Base-by-base conservation (phyloP, 37 sponge, comb jelly and placozoan species). In the Ephydatia muelleri region DNA sequence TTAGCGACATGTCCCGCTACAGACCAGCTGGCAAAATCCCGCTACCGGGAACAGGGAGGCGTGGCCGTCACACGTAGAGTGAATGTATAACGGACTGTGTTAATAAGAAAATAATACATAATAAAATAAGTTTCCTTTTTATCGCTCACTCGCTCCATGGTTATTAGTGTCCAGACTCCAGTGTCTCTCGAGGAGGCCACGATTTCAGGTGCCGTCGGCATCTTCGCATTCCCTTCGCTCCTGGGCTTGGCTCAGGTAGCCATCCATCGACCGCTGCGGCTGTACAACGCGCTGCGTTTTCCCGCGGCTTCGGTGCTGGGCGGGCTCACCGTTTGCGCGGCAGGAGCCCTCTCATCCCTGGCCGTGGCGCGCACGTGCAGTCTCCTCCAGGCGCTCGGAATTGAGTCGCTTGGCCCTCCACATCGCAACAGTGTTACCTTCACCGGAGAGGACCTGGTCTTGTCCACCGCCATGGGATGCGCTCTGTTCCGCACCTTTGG, bases 401-500 rank as follows among this genome's bases (percentile, higher is more conserved):
- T 16, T 23, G 47, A 39, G 21, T 26, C 34, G 8, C 19, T 30
- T 64, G 28, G 77, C 16, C 29, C 33, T 66, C 23, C 31, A 21
- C 26, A 71, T 25, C 30, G 27, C 38, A 13, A 49, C 32, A 67
- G 35, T 13, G 22, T 79, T n/a, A 34, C 71, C 29, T 80, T 86
- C 31, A 34, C 68, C n/a, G 26, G 26, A 0, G 36, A 28, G 14
- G 91, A 91, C 25, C 29, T 91, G 0, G 35, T 70, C 0, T 25
- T 81, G 25, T 94, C 92, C 1, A 78, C 86, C 0, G 71, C 84
- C 3, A 32, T 70, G 0, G 81, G 92, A 34, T 71, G 79, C 0
- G 80, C 77, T 14, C 40, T 91, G 40, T 94, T 91, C 73, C 64
- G 90, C 26, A 80, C 81, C 22, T 71, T 91, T 9, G 94, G 94